Evolutionary conservation across 2,113 vertebrate genomes (phyloP), one percentile per base, ranked within the genome.

Genomic region (Grantiella picta): DNA sequence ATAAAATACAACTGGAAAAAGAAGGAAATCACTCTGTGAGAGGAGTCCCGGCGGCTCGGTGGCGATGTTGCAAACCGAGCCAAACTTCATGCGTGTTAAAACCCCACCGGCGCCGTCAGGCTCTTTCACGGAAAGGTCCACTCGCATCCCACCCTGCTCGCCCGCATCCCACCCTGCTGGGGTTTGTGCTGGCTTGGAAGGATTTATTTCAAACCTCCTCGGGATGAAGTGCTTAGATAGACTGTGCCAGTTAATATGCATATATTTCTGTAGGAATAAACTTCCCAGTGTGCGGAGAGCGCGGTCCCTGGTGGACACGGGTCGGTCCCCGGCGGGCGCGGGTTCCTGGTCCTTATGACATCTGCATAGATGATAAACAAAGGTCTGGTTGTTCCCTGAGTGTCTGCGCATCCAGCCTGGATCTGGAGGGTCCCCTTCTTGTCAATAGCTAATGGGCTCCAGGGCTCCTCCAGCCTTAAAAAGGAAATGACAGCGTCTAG

Each of bases 401-500:
- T 79, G 64, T 61, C 84, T 77, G 44, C 10, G 47, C 81, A 54
- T 36, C 72, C 68, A 78, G 84, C 49, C 69, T 49, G 83, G 81
- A 54, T 61, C 86, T 28, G 85, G 91, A 92, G 86, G 71, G 87
- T 95, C 78, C 92, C 92, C 79, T 73, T 81, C 89, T 93, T 86
- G 93, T 97, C 96, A 82, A 63, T 63, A 92, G 89, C 94, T 92
- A 70, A 85, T 70, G 76, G 91, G 90, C 85, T 87, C 15, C 64
- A 69, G 95, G 94, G 93, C 85, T 90, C 40, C 83, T 93, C 69
- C 21, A 49, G 38, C 83, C 94, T 97, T 97, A 96, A 97, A 97
- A 92, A 97, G 97, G 96, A 96, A 97, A 97, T 11, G 76, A 38
- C 79, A 93, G 64, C 47, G 6, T n/a, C 47, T 4, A 6, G 4